A percentile compares a stretch with the other conserved stretches of the same genome.
Conservation (phyloP, 2,888 invertebrate species). For the Brachyptera putata region DNA sequence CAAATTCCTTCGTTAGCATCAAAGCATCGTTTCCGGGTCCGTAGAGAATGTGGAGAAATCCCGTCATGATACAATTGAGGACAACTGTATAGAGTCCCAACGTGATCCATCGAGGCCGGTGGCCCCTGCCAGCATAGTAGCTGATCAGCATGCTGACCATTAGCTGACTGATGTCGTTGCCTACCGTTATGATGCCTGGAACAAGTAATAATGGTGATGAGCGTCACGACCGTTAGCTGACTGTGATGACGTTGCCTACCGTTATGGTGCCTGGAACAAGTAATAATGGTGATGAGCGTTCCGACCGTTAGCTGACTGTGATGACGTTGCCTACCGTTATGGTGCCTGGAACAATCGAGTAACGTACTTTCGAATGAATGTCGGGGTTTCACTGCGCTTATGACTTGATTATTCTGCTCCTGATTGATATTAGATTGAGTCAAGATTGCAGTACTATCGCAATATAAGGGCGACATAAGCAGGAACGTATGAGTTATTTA, state of each 20-base stretch:
- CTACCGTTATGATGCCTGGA: conserved; percentile 63
- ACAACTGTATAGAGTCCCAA: conserved; percentile 57
- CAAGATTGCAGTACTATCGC: no score
- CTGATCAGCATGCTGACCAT: conserved; percentile 61
- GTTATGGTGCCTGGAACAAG: conserved; percentile 60
- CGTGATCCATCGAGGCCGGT: conserved; percentile 70
- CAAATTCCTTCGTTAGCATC: conserved; percentile 57
- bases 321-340: conserved; percentile 72
- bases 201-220: conserved; percentile 56
- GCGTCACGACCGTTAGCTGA: conserved; percentile 61
- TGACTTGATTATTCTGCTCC: no score
- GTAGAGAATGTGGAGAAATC: conserved; percentile 63
- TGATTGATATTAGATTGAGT: no score
- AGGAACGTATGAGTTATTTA: no score
- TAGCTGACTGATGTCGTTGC: conserved; percentile 69
- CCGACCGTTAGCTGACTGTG: conserved; percentile 64
- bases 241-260: conserved; percentile 71
- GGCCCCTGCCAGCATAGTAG: conserved; percentile 66
- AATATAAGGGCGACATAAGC: no score
- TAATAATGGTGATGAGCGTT: conserved; percentile 57
- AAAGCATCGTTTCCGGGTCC: conserved; percentile 64
- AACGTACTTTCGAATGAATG: no score
- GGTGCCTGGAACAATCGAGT: conserved; percentile 56
- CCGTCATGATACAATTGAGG: conserved; percentile 61
- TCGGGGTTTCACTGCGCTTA: no score